Evolutionary conservation across 1,140 invertebrate genomes (phyloP).

Genomic region (Neodiprion pinetum): DNA sequence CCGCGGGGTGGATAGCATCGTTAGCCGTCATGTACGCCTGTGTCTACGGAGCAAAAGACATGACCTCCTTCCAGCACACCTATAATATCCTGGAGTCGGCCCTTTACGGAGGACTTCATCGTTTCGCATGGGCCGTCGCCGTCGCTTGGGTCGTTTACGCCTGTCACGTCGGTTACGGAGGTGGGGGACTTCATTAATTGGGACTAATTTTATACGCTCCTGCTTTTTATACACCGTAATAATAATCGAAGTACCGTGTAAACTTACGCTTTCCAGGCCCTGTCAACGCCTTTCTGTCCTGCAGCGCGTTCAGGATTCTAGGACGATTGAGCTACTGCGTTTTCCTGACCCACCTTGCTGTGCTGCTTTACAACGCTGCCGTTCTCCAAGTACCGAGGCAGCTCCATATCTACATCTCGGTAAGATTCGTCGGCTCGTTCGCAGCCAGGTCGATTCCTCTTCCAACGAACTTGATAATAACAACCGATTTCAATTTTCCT

Average conservation of each 20-base stretch:
- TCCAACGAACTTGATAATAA: neutral
- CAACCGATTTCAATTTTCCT: neutral
- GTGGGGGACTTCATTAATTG: slow-evolving; percentile 29
- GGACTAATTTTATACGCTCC: neutral
- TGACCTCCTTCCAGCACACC: slow-evolving; percentile 20
- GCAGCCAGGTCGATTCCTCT: neutral
- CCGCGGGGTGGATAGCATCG: slow-evolving; percentile 13
- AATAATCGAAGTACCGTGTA: neutral
- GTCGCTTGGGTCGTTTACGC: slow-evolving; percentile 62
- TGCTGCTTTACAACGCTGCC: slow-evolving; percentile 13
- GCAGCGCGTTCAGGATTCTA: slow-evolving; percentile 22
- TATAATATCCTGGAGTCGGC: slow-evolving; percentile 33
- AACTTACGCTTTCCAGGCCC: slow-evolving; percentile 11
- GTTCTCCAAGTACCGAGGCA: slow-evolving; percentile 16
- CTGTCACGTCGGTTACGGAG: slow-evolving; percentile 58
- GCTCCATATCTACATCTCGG: slow-evolving; percentile 12
- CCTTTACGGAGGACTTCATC: slow-evolving; percentile 54
- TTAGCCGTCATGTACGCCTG: slow-evolving; percentile 24
- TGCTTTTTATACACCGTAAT: neutral
- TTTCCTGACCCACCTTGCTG: slow-evolving; percentile 24
- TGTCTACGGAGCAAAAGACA: slow-evolving; percentile 24
- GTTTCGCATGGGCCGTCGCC: slow-evolving; percentile 53
- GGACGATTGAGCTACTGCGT: slow-evolving; percentile 27
- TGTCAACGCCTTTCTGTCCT: slow-evolving; percentile 23
- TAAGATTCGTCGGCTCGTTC: neutral